These are phyloP conservation scores for Cyphomyrmex costatus DNA, from an alignment of 1,140 invertebrate species.

Conservation along the genomic window DNA sequence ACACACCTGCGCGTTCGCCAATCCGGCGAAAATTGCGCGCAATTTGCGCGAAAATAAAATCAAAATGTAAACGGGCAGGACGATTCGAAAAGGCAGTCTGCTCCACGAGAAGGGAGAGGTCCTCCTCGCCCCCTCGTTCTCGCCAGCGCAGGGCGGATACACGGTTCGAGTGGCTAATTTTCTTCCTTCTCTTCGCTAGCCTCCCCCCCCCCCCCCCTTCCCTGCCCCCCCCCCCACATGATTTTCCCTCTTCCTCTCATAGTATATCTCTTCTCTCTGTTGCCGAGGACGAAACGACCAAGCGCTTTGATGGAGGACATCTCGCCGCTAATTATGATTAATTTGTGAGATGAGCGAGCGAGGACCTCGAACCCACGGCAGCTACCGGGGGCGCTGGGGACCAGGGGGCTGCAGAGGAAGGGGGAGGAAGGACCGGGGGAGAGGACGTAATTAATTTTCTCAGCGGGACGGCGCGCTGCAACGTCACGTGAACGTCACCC, in stretches of 20 bases:
- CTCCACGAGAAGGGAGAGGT: background rate
- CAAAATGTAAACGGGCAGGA: slow-evolving; percentile 42
- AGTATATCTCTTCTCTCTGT: slow-evolving; percentile 20
- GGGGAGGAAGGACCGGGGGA: slow-evolving; percentile 4
- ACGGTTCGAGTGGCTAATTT: slow-evolving; percentile 77
- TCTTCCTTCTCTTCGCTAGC: slow-evolving; percentile 66
- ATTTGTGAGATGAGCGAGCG: slow-evolving; percentile 75
- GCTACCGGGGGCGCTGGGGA: slow-evolving; percentile 66
- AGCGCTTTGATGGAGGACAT: slow-evolving; percentile 77
- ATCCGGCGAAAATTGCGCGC: slow-evolving; percentile 69
- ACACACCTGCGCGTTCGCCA: slow-evolving; percentile 50
- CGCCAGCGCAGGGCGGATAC: slow-evolving; percentile 69
- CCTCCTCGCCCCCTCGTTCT: background rate
- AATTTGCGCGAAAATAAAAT: slow-evolving; percentile 70
- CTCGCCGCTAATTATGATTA: slow-evolving; percentile 82
- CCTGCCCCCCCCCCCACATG: background rate
- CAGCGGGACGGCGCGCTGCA: slow-evolving; percentile 76
- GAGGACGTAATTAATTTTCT: slow-evolving; percentile 79
- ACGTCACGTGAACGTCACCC: slow-evolving; percentile 75
- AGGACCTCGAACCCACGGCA: slow-evolving; percentile 65
- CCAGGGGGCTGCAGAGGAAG: background rate
- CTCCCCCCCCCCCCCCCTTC: slow-evolving; percentile 2
- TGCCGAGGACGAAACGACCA: slow-evolving; percentile 58
- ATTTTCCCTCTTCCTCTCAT: slow-evolving; percentile 43
- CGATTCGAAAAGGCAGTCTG: slow-evolving; percentile 63